These are phyloP conservation scores for Dallia pectoralis DNA, from an alignment of 2,797 vertebrate species.

Conservation along the genomic window DNA sequence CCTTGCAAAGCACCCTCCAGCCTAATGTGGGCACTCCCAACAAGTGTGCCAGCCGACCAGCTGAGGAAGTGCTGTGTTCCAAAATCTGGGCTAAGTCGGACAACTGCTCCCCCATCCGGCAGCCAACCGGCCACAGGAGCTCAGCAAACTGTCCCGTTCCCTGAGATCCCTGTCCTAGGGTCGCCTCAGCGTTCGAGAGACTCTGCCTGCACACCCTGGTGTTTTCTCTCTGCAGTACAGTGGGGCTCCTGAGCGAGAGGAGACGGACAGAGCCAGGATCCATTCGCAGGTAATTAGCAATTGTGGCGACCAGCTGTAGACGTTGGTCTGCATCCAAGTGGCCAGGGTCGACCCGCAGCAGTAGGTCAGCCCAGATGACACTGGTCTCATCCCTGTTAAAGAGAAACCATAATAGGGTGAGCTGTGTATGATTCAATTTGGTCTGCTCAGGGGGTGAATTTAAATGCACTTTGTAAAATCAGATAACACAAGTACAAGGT, in stretches of 20 bases:
- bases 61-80: conserved; percentile 21
- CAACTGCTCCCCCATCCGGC: conserved; percentile 28
- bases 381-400: conserved; percentile 27
- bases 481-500: background rate
- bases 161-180: accelerated
- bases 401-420: background rate
- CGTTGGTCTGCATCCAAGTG: conserved; percentile 22
- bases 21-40: conserved; percentile 50
- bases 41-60: conserved; percentile 37
- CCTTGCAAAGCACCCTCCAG: conserved; percentile 57
- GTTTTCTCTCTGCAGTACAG: background rate
- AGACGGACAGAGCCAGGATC: conserved; percentile 39
- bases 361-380: conserved; percentile 46
- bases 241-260: background rate
- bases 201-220: conserved; percentile 33
- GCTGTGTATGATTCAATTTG: background rate
- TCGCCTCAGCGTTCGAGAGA: background rate
- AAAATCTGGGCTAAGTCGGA: conserved; percentile 39
- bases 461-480: background rate
- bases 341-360: conserved; percentile 28
- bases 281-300: conserved; percentile 43
- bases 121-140: conserved; percentile 51
- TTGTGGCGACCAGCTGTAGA: conserved; percentile 34
- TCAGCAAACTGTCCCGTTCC: background rate
- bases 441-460: background rate